Evolutionary conservation across 2,113 vertebrate species (phyloP).

Genomic region (Colinus virginianus): DNA sequence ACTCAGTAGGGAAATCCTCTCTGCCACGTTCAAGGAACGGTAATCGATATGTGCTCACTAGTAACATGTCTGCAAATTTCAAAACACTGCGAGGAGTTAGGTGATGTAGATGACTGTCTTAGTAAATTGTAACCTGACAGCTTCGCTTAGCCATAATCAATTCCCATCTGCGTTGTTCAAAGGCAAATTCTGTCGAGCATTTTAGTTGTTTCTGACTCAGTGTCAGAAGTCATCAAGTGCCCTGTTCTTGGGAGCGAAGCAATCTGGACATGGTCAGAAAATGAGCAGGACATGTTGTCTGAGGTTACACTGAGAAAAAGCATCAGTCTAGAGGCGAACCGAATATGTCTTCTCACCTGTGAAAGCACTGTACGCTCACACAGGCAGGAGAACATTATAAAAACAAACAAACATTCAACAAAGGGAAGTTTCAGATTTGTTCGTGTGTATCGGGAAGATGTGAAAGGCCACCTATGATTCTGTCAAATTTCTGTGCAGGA

Average conservation of each 20-base stretch:
- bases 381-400: not conserved
- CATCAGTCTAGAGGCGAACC: not conserved
- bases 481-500: not conserved
- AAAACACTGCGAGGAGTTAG: conserved; percentile 1
- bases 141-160: conserved; percentile 10
- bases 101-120: conserved; percentile 44
- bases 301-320: not conserved
- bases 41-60: not conserved
- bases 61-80: conserved; percentile 18
- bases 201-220: conserved; percentile 39
- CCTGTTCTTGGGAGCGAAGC: not conserved
- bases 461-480: not conserved
- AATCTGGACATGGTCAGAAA: not conserved
- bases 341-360: not conserved
- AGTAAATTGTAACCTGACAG: conserved; percentile 41
- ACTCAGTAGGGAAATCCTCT: conserved; percentile 40
- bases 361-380: not conserved
- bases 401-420: not conserved
- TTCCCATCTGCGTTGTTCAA: conserved; percentile 1
- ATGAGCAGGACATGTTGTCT: not conserved
- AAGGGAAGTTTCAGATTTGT: not conserved
- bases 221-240: conserved; percentile 12
- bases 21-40: not conserved
- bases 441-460: not conserved
- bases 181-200: not conserved